phyloP scores from a whole-genome alignment of 2,888 invertebrate genomes.

The Serripes groenlandicus region DNA sequence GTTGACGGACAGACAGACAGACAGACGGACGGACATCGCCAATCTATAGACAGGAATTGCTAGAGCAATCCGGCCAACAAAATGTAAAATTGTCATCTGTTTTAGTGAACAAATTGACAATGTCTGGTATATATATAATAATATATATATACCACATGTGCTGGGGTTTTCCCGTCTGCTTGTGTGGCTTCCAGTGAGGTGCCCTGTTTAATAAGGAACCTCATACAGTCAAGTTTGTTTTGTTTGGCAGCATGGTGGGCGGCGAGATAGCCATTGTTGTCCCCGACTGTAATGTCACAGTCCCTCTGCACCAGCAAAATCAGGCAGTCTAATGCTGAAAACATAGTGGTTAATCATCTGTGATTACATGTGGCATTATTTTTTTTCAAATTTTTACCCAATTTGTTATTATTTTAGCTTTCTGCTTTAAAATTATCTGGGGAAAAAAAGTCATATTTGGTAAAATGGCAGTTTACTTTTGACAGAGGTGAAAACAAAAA shows the following conservation, averaged over 20 bases:
- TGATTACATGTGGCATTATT: neutral
- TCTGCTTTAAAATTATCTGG: neutral
- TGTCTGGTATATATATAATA: too few relatives aligned
- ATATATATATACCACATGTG: conserved; percentile 82
- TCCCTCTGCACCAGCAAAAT: conserved; percentile 82
- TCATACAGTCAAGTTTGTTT: conserved; percentile 82
- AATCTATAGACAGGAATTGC: too few relatives aligned
- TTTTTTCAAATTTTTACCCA: neutral
- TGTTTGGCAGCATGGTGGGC: conserved; percentile 83
- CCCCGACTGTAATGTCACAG: conserved; percentile 82
- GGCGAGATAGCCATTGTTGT: conserved; percentile 81
- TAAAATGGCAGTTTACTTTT: neutral
- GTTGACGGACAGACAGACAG: too few relatives aligned
- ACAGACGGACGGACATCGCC: too few relatives aligned
- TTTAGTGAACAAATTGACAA: too few relatives aligned
- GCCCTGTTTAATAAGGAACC: conserved; percentile 84
- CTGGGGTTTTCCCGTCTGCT: conserved; percentile 81
- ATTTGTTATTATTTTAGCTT: neutral
- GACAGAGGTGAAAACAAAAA: neutral
- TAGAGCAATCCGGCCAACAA: too few relatives aligned
- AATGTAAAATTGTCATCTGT: too few relatives aligned
- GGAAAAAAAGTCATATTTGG: neutral
- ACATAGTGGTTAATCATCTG: neutral
- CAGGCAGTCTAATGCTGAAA: conserved; percentile 79
- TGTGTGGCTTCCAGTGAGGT: conserved; percentile 80